phyloP scores from a whole-genome alignment of 1,140 invertebrate species.

The Papilio glaucus region DNA sequence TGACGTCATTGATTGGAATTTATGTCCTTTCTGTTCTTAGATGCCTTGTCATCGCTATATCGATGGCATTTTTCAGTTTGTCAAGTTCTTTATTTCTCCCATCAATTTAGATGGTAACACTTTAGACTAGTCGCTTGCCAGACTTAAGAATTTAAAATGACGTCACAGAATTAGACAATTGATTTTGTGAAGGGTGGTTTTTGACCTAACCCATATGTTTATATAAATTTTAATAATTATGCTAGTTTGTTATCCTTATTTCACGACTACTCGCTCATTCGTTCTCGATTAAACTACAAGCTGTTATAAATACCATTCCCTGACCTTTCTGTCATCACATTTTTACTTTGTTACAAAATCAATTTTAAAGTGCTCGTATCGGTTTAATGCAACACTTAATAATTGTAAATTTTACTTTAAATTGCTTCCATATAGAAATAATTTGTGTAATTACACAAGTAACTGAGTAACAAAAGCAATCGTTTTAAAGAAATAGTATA shows the following conservation, averaged over 20 bases:
- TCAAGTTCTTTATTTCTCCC: too few species aligned
- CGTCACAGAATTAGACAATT: too few species aligned
- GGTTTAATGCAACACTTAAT: neutral
- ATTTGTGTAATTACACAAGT: neutral
- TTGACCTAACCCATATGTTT: too few species aligned
- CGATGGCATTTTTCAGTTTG: too few species aligned
- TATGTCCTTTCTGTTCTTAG: too few species aligned
- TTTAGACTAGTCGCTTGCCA: too few species aligned
- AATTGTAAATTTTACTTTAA: conserved; percentile 21
- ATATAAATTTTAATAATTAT: neutral
- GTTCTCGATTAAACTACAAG: conserved; percentile 1
- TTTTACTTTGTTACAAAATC: conserved; percentile 19
- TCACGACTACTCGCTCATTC: neutral
- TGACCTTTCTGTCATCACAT: conserved; percentile 11
- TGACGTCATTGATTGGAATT: too few species aligned
- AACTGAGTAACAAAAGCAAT: neutral
- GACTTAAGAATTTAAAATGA: too few species aligned
- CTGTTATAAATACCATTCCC: conserved; percentile 15
- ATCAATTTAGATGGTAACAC: too few species aligned
- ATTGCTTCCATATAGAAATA: conserved; percentile 7
- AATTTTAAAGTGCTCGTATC: conserved; percentile 6
- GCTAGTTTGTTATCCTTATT: neutral
- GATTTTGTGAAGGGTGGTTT: too few species aligned
- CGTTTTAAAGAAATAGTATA: neutral
- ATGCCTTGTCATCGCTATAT: too few species aligned